phyloP scores from a whole-genome alignment of 2,888 invertebrate genomes.

The Patella ulyssiponensis region DNA sequence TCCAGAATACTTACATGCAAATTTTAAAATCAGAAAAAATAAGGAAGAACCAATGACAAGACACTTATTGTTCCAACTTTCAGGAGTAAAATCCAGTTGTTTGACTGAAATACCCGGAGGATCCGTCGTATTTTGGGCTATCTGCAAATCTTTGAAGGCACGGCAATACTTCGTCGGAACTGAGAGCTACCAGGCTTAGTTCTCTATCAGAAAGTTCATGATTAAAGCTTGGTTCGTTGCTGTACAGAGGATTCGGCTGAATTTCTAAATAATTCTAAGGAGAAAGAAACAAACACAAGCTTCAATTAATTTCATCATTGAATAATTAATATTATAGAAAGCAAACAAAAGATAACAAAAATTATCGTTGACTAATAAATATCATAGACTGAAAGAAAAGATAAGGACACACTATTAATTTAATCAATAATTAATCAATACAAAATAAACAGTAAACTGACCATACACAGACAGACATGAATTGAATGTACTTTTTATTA shows the following conservation, averaged over 20 bases:
- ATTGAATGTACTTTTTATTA: too few species aligned
- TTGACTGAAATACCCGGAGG: constrained; percentile 20
- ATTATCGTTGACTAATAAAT: too few species aligned
- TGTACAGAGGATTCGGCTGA: background rate
- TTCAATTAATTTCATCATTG: background rate
- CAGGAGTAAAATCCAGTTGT: constrained; percentile 17
- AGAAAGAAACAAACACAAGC: background rate
- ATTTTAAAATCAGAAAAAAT: too few species aligned
- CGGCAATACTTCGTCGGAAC: background rate
- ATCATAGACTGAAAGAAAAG: too few species aligned
- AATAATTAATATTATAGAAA: background rate
- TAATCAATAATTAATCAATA: background rate
- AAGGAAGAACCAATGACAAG: background rate
- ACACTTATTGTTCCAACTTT: background rate
- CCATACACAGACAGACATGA: too few species aligned
- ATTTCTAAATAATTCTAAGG: background rate
- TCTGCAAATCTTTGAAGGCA: constrained; percentile 1
- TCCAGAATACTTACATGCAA: too few species aligned
- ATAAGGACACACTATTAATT: too few species aligned
- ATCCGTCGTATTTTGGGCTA: background rate
- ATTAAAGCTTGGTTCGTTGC: background rate
- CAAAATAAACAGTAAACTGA: background rate
- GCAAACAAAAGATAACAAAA: background rate
- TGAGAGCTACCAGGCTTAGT: background rate
- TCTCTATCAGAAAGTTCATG: background rate